Evolutionary conservation across 2,113 vertebrate genomes (phyloP).

Genomic region (Tetrax tetrax): DNA sequence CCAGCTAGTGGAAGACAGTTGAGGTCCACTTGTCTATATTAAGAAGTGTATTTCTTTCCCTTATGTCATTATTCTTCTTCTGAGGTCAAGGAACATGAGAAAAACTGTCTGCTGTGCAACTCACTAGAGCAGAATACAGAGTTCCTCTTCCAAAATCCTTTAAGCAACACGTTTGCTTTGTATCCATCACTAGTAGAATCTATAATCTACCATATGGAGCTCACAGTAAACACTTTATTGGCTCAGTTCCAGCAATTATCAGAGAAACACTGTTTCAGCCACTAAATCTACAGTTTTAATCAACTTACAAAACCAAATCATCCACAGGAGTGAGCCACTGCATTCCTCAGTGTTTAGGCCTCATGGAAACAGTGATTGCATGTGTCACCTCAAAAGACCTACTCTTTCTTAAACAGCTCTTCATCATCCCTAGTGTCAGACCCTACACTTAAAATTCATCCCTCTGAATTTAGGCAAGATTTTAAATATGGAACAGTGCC

Average conservation of each 20-base stretch:
- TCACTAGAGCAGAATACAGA: neutral
- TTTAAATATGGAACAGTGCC: neutral
- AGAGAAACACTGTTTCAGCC: constrained; percentile 42
- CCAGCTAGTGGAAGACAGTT: neutral
- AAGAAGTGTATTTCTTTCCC: neutral
- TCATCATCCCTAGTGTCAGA: neutral
- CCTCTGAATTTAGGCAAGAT: neutral
- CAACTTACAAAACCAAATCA: constrained; percentile 29
- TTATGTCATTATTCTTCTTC: neutral
- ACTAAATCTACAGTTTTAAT: constrained; percentile 47
- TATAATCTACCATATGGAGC: neutral
- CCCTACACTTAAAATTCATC: neutral
- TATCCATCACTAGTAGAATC: neutral
- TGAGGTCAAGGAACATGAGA: neutral
- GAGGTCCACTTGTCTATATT: neutral
- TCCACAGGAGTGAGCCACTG: neutral
- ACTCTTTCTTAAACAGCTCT: neutral
- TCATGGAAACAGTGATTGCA: neutral
- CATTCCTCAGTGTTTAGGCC: neutral
- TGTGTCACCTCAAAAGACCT: neutral
- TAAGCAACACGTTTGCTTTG: neutral
- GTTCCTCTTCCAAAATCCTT: neutral
- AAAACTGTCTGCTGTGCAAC: neutral
- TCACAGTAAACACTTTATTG: constrained; percentile 5
- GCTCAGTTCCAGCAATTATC: constrained; percentile 53